These are phyloP conservation scores for Desoria tigrina DNA, from an alignment of 2,888 invertebrate genomes.

Conservation along the genomic window DNA sequence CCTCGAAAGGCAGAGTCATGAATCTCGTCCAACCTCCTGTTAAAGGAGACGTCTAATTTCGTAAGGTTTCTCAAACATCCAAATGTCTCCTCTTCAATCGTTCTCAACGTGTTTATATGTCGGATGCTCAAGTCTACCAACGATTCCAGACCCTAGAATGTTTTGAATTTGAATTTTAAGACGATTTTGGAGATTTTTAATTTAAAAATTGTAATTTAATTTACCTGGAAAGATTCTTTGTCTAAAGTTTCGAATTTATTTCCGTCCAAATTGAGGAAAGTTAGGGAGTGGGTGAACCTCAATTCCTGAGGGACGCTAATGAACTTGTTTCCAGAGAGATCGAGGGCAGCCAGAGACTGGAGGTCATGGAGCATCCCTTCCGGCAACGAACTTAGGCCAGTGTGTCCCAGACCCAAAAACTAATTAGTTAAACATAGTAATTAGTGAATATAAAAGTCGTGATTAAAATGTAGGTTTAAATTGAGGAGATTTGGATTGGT, in stretches of 20 bases:
- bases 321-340: constrained; percentile 39
- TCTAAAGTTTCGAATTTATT: constrained; percentile 44
- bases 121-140: constrained; percentile 62
- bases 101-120: constrained; percentile 65
- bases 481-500: not conserved
- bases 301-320: constrained; percentile 44
- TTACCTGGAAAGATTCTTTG: constrained; percentile 37
- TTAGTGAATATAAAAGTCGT: constrained; percentile 1
- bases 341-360: constrained; percentile 27
- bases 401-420: constrained; percentile 41
- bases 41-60: constrained; percentile 66
- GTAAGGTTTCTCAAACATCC: constrained; percentile 60
- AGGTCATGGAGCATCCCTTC: constrained; percentile 51
- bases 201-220: not conserved
- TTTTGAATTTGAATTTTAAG: not conserved
- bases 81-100: constrained; percentile 63
- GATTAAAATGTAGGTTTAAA: not conserved
- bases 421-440: constrained; percentile 1
- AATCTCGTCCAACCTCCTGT: constrained; percentile 65
- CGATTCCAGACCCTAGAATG: constrained; percentile 28
- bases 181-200: too few relatives aligned
- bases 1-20: constrained; percentile 63
- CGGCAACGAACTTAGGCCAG: constrained; percentile 37
- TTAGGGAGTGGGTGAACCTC: constrained; percentile 29
- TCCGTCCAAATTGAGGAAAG: constrained; percentile 37